Percentiles rank a stretch among this genome's conserved stretches.
These are phyloP conservation scores for Drosophila sulfurigaster DNA, from an alignment of 1,140 invertebrate species.

Conservation along the genomic window DNA sequence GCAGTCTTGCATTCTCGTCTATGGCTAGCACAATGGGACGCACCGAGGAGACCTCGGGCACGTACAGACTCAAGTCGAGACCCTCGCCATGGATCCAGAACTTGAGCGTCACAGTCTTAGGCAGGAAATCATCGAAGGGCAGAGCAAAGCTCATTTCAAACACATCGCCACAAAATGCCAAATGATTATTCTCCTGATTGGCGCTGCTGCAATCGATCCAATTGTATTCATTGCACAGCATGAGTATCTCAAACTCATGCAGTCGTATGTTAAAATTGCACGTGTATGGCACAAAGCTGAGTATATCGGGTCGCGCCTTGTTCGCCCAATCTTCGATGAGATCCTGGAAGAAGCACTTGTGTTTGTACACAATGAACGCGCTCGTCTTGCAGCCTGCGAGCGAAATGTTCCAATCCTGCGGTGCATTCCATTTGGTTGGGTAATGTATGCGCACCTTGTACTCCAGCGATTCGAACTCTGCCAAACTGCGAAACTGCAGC, in stretches of 20 bases:
- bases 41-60: slow-evolving; percentile 96
- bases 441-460: slow-evolving; percentile 93
- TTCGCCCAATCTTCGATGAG: slow-evolving; percentile 98
- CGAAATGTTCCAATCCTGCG: slow-evolving; percentile 96
- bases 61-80: slow-evolving; percentile 94
- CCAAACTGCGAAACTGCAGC: slow-evolving; percentile 94
- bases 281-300: slow-evolving; percentile 98
- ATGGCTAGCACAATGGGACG: slow-evolving; percentile 93
- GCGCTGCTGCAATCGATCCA: slow-evolving; percentile 99
- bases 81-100: slow-evolving; percentile 98
- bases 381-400: slow-evolving; percentile 97
- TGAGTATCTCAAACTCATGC: slow-evolving; percentile 98
- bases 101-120: slow-evolving; percentile 93
- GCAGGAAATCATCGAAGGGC: slow-evolving; percentile 96
- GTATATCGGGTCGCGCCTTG: slow-evolving; percentile 94
- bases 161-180: slow-evolving; percentile 96
- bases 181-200: slow-evolving; percentile 96
- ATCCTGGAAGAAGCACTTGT: slow-evolving; percentile 98
- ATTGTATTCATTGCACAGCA: slow-evolving; percentile 98
- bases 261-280: slow-evolving; percentile 96
- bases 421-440: slow-evolving; percentile 96
- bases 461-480: slow-evolving; percentile 97
- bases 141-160: slow-evolving; percentile 97
- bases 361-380: slow-evolving; percentile 95
- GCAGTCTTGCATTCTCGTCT: slow-evolving; percentile 94